Conservation (phyloP, 2,113 vertebrate genomes). For the Geothlypis trichas region DNA sequence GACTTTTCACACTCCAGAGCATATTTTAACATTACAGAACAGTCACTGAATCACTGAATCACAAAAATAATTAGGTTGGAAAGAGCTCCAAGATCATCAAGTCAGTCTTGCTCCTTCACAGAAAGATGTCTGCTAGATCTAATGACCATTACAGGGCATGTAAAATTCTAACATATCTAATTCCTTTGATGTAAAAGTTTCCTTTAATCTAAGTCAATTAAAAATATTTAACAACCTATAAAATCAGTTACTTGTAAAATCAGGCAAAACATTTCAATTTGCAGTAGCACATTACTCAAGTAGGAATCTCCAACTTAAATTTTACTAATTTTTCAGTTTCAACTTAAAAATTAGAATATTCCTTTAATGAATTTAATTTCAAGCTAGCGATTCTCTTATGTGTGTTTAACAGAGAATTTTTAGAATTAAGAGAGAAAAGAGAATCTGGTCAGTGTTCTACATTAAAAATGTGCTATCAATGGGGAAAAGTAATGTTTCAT, state of each 20-base stretch:
- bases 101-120: not conserved
- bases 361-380: not conserved
- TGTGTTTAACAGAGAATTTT: not conserved
- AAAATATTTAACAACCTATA: not conserved
- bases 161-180: not conserved
- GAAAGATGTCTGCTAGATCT: not conserved
- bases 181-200: not conserved
- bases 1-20: not conserved
- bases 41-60: not conserved
- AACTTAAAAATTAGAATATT: not conserved
- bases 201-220: not conserved
- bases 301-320: not conserved
- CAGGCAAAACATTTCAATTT: not conserved
- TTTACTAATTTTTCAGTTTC: not conserved
- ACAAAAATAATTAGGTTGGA: not conserved
- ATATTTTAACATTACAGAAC: not conserved
- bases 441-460: not conserved
- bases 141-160: not conserved
- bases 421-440: not conserved
- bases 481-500: not conserved
- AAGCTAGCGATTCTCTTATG: not conserved
- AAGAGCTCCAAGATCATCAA: not conserved
- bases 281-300: accelerated
- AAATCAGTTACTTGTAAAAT: not conserved
- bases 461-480: not conserved